Base-by-base conservation (phyloP, 2,888 invertebrate species). In the Isoperla grammatica region DNA sequence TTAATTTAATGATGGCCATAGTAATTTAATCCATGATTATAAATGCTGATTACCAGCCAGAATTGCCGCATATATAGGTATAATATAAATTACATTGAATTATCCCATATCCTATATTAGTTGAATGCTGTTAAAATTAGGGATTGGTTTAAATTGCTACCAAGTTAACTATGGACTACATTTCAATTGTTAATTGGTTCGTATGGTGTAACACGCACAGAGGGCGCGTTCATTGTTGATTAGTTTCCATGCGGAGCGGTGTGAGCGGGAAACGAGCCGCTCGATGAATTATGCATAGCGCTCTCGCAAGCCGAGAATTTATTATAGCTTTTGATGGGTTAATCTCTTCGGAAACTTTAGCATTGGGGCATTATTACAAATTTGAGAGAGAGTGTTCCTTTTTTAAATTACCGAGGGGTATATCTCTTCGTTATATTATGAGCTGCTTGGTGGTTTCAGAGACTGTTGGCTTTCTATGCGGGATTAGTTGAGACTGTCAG, bases 151-250 rank as follows among this genome's bases (percentile, higher is more conserved):
- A 40, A 40, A 45, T 45, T 45, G 45, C 45, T 17, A 45, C 17
- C 45, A 45, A 45, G 45, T 45, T 45, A 13, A 45, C 42, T 40
- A 40, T 40, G 15, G 40, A 50, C 15, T 50, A 42, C 40, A 46
- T 58, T 58, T 58, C 58, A 58, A 58, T 58, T 58, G 58, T 58
- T 58, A 58, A 58, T 58, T 58, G 58, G 58, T 58, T 58, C 39
- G 20, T 43, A 29, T 45, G 29, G 45, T 43, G 56, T 56, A 57
- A 50, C 58, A 58, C 50, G 42, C 49, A 40, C 39, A 48, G 50
- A 19, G 45, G 45, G 45, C 17, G 45, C 45, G 45, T 45, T 45
- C 45, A 45, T 45, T 45, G 45, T 45, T 45, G 45, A 45, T 45
- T 45, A 45, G 45, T 45, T 19, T 45, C 45, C 4, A 11, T 19